Evolutionary conservation across 2,888 invertebrate species (phyloP).

Genomic region (Hofmannophila pseudospretella): DNA sequence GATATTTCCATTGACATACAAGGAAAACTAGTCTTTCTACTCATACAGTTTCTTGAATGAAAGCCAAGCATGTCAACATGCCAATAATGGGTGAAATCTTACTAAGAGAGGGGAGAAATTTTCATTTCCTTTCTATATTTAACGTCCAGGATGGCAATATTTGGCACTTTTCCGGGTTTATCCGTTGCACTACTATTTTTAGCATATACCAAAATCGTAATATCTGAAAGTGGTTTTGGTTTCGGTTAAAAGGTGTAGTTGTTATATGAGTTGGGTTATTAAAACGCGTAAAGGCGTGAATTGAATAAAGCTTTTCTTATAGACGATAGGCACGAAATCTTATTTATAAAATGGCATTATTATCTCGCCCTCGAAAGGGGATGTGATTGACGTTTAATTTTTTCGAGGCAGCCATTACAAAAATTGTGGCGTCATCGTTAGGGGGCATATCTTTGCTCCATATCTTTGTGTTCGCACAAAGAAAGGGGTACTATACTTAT

Average conservation of each 20-base stretch:
- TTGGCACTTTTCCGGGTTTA: background rate
- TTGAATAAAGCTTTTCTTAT: background rate
- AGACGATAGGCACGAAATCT: background rate
- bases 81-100: background rate
- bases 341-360: background rate
- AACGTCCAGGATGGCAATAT: background rate
- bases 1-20: no score
- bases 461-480: no score
- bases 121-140: background rate
- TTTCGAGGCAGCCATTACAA: constrained; percentile 1
- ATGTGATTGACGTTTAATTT: constrained; percentile 8
- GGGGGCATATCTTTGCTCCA: no score
- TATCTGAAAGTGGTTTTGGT: constrained; percentile 2
- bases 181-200: background rate
- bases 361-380: constrained; percentile 1
- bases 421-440: constrained; percentile 1
- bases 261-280: no score
- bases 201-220: background rate
- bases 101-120: background rate
- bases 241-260: no score
- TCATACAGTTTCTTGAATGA: no score
- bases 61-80: no score
- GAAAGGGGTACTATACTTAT: no score
- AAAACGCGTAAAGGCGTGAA: no score
- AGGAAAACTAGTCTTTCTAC: no score